Conservation (phyloP, 2,113 vertebrate species). For the Poecile atricapillus region DNA sequence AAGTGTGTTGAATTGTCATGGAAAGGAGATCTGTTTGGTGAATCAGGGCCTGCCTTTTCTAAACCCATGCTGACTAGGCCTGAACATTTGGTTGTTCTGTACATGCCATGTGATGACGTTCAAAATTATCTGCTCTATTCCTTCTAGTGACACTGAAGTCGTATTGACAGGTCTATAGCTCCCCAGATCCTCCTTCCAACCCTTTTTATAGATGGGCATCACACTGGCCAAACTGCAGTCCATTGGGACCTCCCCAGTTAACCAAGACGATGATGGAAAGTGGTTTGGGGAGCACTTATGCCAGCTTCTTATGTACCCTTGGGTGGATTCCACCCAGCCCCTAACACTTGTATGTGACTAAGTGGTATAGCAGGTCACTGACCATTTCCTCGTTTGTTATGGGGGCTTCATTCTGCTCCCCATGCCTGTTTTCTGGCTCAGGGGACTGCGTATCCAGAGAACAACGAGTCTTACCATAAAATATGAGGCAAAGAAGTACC, state of each 20-base stretch:
- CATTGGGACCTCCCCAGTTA: not conserved
- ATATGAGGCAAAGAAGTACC: not conserved
- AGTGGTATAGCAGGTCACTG: not conserved
- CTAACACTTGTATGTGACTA: not conserved
- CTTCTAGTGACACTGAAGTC: not conserved
- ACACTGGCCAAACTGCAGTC: not conserved
- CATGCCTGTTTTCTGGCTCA: not conserved
- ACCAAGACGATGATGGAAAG: not conserved
- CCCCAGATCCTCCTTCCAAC: not conserved
- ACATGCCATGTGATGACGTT: fast-evolving
- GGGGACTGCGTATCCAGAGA: fast-evolving
- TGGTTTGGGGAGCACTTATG: not conserved
- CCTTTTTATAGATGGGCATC: not conserved
- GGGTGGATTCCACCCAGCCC: not conserved
- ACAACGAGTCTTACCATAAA: not conserved
- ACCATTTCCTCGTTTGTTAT: not conserved
- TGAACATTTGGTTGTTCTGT: not conserved
- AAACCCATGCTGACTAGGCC: not conserved
- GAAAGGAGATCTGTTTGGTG: not conserved
- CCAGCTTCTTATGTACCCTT: not conserved
- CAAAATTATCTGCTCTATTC: not conserved
- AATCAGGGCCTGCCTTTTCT: not conserved
- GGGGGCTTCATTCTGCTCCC: not conserved
- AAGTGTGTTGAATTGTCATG: not conserved
- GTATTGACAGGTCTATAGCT: not conserved